phyloP scores from a whole-genome alignment of 2,888 invertebrate species.

The Polymixis lichenea region DNA sequence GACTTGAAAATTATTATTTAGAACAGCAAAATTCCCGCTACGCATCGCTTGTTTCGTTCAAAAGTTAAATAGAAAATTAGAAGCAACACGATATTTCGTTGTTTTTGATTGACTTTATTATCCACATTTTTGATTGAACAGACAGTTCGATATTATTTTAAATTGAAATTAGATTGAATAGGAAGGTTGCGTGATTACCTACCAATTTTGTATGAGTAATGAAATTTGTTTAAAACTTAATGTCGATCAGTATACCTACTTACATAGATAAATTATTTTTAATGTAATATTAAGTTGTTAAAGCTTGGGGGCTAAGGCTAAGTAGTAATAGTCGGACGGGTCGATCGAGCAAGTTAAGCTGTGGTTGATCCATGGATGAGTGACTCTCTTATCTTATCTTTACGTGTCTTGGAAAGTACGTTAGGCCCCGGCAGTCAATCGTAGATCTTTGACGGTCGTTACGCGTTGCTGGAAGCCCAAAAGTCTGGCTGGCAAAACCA shows the following conservation, averaged over 20 bases:
- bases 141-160: constrained; percentile 31
- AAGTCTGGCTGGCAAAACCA: no score
- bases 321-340: no score
- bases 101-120: constrained; percentile 60
- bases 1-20: constrained; percentile 61
- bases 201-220: background rate
- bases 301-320: background rate
- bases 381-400: no score
- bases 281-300: background rate
- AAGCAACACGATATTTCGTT: constrained; percentile 65
- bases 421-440: no score
- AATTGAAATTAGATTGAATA: constrained; percentile 16
- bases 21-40: constrained; percentile 57
- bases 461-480: no score
- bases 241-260: background rate
- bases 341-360: no score
- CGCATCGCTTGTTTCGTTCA: constrained; percentile 53
- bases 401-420: no score
- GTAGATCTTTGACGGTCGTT: no score
- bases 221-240: constrained; percentile 8
- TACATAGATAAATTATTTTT: background rate
- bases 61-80: constrained; percentile 67
- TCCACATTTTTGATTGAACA: constrained; percentile 26
- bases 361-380: no score
- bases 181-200: background rate